Conservation (phyloP, 2,888 invertebrate genomes). For the Limnephilus rhombicus region DNA sequence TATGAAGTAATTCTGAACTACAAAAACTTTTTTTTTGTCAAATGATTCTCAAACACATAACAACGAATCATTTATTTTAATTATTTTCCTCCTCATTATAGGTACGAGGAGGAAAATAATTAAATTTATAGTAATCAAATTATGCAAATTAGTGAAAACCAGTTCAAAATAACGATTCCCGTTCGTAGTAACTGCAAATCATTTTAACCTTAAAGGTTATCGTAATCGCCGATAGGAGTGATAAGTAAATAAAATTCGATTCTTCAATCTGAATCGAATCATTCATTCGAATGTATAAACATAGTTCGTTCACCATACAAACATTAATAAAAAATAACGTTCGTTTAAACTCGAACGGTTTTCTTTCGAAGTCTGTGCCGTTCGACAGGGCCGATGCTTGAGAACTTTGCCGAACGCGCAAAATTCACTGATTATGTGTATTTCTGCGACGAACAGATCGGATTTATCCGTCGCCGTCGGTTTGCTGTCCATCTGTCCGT, state of each 20-base stretch:
- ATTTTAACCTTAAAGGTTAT: not conserved
- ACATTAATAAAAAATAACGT: no score
- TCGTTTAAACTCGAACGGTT: no score
- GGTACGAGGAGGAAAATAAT: not conserved
- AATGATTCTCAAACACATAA: not conserved
- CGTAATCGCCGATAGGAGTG: not conserved
- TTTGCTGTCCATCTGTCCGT: no score
- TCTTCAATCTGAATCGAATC: not conserved
- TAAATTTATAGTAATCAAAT: not conserved
- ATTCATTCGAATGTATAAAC: not conserved
- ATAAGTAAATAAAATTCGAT: not conserved
- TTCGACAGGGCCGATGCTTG: not conserved
- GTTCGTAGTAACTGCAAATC: not conserved
- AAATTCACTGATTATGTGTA: no score
- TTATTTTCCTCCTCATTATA: no score
- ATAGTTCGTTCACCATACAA: no score
- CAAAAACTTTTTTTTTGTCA: not conserved
- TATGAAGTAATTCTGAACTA: not conserved
- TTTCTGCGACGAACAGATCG: not conserved
- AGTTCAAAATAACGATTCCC: not conserved
- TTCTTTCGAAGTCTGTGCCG: not conserved
- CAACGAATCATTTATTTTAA: no score
- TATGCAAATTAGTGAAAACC: not conserved
- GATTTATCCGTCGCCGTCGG: not conserved
- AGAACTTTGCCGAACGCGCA: no score